These are phyloP conservation scores for Danio kyathit DNA, from an alignment of 2,797 vertebrate species.

Conservation along the genomic window DNA sequence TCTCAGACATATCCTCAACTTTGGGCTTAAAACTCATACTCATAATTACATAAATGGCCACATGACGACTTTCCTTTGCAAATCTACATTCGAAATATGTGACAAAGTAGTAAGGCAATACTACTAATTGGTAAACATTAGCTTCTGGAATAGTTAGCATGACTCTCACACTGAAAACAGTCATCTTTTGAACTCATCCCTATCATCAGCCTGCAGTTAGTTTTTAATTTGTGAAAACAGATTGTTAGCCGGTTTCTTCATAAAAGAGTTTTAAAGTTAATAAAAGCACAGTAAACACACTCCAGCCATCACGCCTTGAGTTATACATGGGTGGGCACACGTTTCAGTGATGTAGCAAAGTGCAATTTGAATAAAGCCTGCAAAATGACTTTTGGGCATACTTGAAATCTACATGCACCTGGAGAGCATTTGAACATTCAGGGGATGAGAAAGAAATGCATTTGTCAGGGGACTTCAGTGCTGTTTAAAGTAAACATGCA, in stretches of 20 bases:
- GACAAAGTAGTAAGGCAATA: too few species aligned
- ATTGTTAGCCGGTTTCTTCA: not conserved
- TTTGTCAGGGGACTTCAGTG: conserved; percentile 66
- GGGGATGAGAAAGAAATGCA: conserved; percentile 58
- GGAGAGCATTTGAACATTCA: conserved; percentile 38
- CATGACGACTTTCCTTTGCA: too few species aligned
- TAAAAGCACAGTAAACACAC: conserved; percentile 24
- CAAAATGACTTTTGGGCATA: conserved; percentile 56
- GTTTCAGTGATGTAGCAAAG: conserved; percentile 61
- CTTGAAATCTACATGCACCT: conserved; percentile 37
- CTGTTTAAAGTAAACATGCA: conserved; percentile 61
- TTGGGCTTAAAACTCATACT: too few species aligned
- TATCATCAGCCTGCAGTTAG: not conserved
- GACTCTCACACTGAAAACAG: not conserved
- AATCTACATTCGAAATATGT: too few species aligned
- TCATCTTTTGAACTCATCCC: not conserved
- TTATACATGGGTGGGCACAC: not conserved
- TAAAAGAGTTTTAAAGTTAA: not conserved
- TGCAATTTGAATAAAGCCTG: conserved; percentile 58
- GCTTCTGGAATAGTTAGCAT: too few species aligned
- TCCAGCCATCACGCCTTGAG: not conserved
- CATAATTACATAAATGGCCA: too few species aligned
- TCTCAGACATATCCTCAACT: too few species aligned
- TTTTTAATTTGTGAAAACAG: not conserved
- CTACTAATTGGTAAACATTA: not conserved